Conservation (phyloP, 2,888 invertebrate genomes). For the Agrotis puta region DNA sequence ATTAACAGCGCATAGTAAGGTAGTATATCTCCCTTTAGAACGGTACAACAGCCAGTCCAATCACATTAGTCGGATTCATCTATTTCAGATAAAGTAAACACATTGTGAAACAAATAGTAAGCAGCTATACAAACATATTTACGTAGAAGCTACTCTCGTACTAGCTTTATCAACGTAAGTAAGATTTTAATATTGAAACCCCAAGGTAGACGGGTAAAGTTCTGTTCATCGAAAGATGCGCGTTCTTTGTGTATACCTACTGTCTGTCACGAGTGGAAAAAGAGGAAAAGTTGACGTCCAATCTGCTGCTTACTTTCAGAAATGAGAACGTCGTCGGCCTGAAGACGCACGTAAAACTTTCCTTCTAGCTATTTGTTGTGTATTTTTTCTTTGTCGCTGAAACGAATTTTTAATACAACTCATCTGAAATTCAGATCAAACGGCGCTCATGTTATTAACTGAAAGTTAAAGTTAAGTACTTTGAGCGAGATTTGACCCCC, state of each 20-base stretch:
- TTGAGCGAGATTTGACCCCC: constrained; percentile 61
- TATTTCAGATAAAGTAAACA: constrained; percentile 44
- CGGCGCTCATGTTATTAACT: constrained; percentile 57
- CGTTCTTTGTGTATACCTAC: constrained; percentile 79
- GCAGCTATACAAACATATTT: constrained; percentile 25
- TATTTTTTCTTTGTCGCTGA: constrained; percentile 58
- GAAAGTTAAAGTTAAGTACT: constrained; percentile 51
- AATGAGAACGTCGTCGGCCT: constrained; percentile 79
- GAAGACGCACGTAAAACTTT: constrained; percentile 76
- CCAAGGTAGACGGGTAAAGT: constrained; percentile 72
- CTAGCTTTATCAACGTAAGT: constrained; percentile 50
- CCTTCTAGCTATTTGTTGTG: constrained; percentile 64
- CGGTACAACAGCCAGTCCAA: constrained; percentile 48
- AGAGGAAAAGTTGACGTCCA: constrained; percentile 84
- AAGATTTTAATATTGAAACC: constrained; percentile 70
- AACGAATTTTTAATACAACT: constrained; percentile 60
- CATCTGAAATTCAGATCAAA: constrained; percentile 61
- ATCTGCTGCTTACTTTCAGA: constrained; percentile 84
- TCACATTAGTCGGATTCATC: constrained; percentile 60
- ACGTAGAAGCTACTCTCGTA: constrained; percentile 22
- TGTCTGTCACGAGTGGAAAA: constrained; percentile 78
- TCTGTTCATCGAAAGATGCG: constrained; percentile 75
- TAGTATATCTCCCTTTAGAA: constrained; percentile 49
- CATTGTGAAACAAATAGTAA: constrained; percentile 50
- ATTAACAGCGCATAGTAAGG: constrained; percentile 49